Conservation (phyloP, 2,113 vertebrate genomes). For the Sarotherodon lohbergeri region DNA sequence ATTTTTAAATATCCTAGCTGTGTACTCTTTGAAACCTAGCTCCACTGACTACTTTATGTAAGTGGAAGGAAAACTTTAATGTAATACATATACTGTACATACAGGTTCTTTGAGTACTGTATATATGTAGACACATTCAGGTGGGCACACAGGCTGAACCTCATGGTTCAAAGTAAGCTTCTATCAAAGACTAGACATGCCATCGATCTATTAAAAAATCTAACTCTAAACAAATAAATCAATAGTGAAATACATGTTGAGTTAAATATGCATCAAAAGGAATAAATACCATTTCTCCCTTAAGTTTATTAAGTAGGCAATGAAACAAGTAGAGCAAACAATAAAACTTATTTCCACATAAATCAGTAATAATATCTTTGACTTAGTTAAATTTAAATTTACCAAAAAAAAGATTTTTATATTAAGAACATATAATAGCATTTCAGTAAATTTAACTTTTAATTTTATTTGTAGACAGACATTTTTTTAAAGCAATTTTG, state of each 20-base stretch:
- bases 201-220: background rate
- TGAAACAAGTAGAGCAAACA: rapidly evolving
- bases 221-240: background rate
- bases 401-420: background rate
- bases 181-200: background rate
- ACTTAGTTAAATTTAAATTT: background rate
- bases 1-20: background rate
- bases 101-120: background rate
- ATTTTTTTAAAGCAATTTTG: background rate
- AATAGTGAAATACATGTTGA: background rate
- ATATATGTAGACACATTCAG: background rate
- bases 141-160: rapidly evolving
- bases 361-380: background rate
- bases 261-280: background rate
- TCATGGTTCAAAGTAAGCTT: background rate
- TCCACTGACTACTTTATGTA: background rate
- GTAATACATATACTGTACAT: background rate
- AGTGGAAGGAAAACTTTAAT: background rate
- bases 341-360: background rate
- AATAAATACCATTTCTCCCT: background rate
- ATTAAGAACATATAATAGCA: background rate
- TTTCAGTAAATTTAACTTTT: background rate
- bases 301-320: background rate
- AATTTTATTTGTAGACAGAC: background rate
- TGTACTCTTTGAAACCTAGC: background rate